phyloP scores from a whole-genome alignment of 2,888 invertebrate species.

The Clanis bilineata region DNA sequence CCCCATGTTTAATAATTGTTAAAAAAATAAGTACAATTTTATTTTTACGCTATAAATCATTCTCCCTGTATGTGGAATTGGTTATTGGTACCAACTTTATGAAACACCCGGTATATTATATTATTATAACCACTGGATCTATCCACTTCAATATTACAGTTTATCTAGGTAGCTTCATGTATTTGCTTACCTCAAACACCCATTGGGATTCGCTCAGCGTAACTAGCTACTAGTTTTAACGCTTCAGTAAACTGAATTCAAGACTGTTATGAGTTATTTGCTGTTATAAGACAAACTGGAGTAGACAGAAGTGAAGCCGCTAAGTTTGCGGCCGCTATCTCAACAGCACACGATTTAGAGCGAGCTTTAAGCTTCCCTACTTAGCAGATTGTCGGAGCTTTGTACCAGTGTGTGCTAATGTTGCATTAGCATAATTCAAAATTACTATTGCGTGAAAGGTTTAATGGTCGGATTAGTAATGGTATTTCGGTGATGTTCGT shows the following conservation, averaged over 20 bases:
- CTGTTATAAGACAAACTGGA: slow-evolving; percentile 1
- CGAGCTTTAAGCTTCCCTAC: slow-evolving; percentile 6
- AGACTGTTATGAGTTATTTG: background rate
- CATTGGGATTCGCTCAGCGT: background rate
- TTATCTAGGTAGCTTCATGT: background rate
- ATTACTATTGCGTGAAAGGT: slow-evolving; percentile 2
- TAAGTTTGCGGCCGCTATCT: slow-evolving; percentile 7
- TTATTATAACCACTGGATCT: too few relatives aligned
- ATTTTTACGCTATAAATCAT: too few relatives aligned
- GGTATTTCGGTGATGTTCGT: background rate
- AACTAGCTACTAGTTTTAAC: background rate
- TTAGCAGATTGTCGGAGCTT: slow-evolving; percentile 11
- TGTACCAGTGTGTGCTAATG: background rate
- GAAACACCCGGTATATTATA: too few relatives aligned
- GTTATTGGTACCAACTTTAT: too few relatives aligned
- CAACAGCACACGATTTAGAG: slow-evolving; percentile 6
- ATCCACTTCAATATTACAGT: too few relatives aligned
- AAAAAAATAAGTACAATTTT: too few relatives aligned
- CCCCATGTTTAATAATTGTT: too few relatives aligned
- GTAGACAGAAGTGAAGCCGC: background rate
- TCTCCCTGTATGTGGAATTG: too few relatives aligned
- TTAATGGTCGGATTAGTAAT: background rate
- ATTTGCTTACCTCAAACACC: background rate
- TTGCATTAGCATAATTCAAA: slow-evolving; percentile 5
- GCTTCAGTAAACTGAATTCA: background rate